phyloP scores from a whole-genome alignment of 2,113 vertebrate species.

The Hydropotes inermis region DNA sequence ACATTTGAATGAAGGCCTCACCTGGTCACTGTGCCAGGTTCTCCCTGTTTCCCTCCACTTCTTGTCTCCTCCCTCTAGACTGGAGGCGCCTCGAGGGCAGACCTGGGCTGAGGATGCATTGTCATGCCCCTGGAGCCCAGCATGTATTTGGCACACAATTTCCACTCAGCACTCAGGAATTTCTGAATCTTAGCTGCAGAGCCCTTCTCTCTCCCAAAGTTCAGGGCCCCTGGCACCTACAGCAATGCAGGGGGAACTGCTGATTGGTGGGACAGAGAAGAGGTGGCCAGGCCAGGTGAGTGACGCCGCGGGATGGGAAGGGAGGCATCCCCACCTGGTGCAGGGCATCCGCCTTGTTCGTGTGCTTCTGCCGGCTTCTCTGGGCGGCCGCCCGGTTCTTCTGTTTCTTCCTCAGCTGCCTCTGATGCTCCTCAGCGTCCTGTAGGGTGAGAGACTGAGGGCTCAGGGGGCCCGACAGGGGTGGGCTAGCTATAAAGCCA shows the following conservation, averaged over 20 bases:
- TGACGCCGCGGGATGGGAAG: accelerated
- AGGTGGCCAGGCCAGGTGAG: neutral
- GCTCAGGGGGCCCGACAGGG: neutral
- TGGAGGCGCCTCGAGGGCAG: neutral
- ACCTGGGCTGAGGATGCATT: neutral
- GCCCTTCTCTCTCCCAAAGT: neutral
- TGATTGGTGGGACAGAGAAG: neutral
- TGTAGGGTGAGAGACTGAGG: neutral
- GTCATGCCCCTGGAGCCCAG: neutral
- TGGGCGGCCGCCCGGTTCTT: slow-evolving; percentile 86
- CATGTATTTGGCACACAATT: neutral
- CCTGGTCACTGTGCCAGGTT: neutral
- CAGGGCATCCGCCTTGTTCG: slow-evolving; percentile 84
- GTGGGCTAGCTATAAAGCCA: neutral
- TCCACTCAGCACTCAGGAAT: neutral
- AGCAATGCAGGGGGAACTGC: neutral
- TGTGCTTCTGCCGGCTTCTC: slow-evolving; percentile 87
- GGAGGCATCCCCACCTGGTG: slow-evolving; percentile 82
- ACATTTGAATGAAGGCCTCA: neutral
- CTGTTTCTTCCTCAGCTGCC: slow-evolving; percentile 72
- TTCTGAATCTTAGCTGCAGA: neutral
- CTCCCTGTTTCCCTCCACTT: neutral
- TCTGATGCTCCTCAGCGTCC: neutral
- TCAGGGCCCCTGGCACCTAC: neutral
- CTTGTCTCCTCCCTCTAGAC: neutral